Percentiles rank a stretch among this genome's conserved stretches.
Conservation (phyloP, 2,888 invertebrate species). For the Thecocarcelia acutangulata region DNA sequence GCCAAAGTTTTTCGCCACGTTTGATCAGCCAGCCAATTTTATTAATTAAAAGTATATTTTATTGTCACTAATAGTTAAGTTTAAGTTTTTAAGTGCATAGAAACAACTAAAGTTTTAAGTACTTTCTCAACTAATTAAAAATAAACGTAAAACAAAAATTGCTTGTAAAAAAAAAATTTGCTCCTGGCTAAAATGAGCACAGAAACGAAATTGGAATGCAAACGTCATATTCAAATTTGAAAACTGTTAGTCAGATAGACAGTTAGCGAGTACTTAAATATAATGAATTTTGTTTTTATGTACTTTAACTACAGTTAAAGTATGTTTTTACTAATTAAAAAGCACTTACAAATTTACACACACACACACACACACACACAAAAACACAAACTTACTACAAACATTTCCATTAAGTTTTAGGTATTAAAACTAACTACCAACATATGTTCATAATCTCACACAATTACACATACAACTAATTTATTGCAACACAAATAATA, state of each 20-base stretch:
- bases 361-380: no score
- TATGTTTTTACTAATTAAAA: conserved; percentile 67
- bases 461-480: conserved; percentile 53
- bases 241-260: conserved; percentile 12
- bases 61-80: conserved; percentile 24
- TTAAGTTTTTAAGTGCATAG: conserved; percentile 26
- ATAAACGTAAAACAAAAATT: conserved; percentile 17
- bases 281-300: conserved; percentile 51
- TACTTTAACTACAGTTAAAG: conserved; percentile 62
- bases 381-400: conserved; percentile 46
- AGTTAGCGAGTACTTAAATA: conserved; percentile 54
- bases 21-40: conserved; percentile 22
- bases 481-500: conserved; percentile 7
- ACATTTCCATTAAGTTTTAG: conserved; percentile 51
- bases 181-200: conserved; percentile 1
- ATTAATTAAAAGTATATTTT: conserved; percentile 38
- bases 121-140: conserved; percentile 49
- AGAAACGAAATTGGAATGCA: neutral
- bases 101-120: conserved; percentile 45
- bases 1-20: neutral
- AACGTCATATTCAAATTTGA: conserved; percentile 24
- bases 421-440: conserved; percentile 59
- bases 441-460: conserved; percentile 57
- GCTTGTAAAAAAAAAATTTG: conserved; percentile 19
- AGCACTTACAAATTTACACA: conserved; percentile 63